Evolutionary conservation across 2,888 invertebrate species (phyloP).

Genomic region (Cataglyphis livida): DNA sequence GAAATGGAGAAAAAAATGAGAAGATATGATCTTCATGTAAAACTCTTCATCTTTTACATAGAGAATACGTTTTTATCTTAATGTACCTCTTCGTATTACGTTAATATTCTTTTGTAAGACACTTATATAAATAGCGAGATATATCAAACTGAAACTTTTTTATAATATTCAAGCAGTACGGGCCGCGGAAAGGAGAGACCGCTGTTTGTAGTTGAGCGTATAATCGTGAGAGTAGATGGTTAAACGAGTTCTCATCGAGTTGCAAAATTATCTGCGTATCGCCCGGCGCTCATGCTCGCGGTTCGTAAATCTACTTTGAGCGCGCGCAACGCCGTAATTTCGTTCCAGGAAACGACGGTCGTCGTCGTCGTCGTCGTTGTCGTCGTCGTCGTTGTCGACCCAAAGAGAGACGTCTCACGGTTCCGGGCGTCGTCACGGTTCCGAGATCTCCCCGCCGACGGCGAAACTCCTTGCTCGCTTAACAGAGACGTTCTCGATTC

Average conservation of each 20-base stretch:
- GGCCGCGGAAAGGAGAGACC: background rate
- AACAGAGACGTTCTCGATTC: conserved; percentile 72
- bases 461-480: conserved; percentile 49
- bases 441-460: conserved; percentile 51
- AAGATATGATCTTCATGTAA: conserved; percentile 7
- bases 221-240: conserved; percentile 12
- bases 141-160: background rate
- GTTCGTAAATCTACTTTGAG: conserved; percentile 71
- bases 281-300: conserved; percentile 71
- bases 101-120: conserved; percentile 35
- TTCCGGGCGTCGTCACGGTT: conserved; percentile 52
- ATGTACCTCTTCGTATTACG: conserved; percentile 35
- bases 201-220: conserved; percentile 15
- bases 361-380: conserved; percentile 22
- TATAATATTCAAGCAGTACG: background rate
- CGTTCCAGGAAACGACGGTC: conserved; percentile 64
- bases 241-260: conserved; percentile 62
- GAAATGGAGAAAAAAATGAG: conserved; percentile 1
- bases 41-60: conserved; percentile 22
- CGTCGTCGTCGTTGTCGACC: conserved; percentile 42
- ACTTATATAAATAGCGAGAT: conserved; percentile 24
- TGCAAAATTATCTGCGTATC: conserved; percentile 71
- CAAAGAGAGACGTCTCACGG: conserved; percentile 67
- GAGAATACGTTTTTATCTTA: background rate
- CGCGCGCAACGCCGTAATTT: conserved; percentile 68